Evolutionary conservation across 1,140 invertebrate genomes (phyloP).

Genomic region (Contarinia nasturtii): DNA sequence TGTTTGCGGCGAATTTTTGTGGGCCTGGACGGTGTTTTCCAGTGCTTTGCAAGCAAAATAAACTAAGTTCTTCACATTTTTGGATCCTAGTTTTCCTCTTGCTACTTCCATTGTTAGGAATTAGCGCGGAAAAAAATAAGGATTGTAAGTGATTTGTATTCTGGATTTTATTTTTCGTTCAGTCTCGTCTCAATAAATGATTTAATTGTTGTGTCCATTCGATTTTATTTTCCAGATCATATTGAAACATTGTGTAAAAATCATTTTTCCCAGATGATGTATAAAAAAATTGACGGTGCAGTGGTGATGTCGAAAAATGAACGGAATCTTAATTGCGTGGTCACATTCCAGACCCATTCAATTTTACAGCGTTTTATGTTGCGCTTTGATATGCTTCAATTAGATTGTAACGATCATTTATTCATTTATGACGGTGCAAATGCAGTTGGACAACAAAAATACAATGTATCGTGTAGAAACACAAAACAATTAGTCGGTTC

Average conservation of each 20-base stretch:
- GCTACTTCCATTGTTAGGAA: no score
- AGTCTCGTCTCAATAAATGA: no score
- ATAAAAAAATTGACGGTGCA: conserved; percentile 77
- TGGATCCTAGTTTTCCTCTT: no score
- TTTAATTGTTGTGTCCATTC: no score
- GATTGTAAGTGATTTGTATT: no score
- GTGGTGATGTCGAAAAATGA: conserved; percentile 75
- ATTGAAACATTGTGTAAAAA: conserved; percentile 72
- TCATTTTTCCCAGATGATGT: conserved; percentile 65
- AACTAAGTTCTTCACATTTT: no score
- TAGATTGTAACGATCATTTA: conserved; percentile 86
- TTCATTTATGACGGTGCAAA: conserved; percentile 84
- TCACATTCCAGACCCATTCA: conserved; percentile 84
- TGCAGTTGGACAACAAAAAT: conserved; percentile 68
- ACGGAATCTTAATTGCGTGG: conserved; percentile 70
- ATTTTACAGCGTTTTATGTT: conserved; percentile 86
- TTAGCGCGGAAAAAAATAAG: neutral
- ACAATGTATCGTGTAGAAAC: conserved; percentile 28
- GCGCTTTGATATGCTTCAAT: conserved; percentile 54
- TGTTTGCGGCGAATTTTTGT: no score
- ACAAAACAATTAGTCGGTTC: conserved; percentile 68
- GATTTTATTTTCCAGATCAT: conserved; percentile 65
- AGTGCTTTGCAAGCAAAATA: no score
- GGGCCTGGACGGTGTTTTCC: no score
- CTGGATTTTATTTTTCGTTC: conserved; percentile 14